These are phyloP conservation scores for Dissostichus mawsoni DNA, from an alignment of 2,113 vertebrate species.

Conservation along the genomic window DNA sequence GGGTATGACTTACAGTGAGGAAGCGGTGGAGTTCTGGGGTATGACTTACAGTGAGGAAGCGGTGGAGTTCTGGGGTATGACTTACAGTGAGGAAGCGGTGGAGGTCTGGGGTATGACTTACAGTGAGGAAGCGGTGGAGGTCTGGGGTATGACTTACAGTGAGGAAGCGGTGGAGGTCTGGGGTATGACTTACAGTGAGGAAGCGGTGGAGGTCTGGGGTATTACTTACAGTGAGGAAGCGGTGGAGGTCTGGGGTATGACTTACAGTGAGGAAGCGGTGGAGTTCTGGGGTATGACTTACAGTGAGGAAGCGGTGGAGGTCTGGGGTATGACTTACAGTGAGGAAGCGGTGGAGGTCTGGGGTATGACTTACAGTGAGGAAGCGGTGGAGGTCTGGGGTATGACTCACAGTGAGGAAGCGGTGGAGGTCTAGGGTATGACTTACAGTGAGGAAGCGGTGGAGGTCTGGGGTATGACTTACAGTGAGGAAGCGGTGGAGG, in stretches of 20 bases:
- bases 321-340: conserved; percentile 80
- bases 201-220: neutral
- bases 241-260: neutral
- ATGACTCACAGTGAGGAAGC: conserved; percentile 88
- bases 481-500: too few relatives aligned
- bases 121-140: too few relatives aligned
- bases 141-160: conserved; percentile 80
- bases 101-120: conserved; percentile 90
- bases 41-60: conserved; percentile 95
- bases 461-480: conserved; percentile 71
- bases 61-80: conserved; percentile 95
- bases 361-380: conserved; percentile 83
- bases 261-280: too few relatives aligned
- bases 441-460: too few relatives aligned
- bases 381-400: neutral
- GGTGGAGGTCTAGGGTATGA: neutral
- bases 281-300: conserved; percentile 71
- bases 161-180: neutral
- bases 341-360: neutral
- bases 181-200: conserved; percentile 83
- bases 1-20: too few relatives aligned
- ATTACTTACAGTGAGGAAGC: conserved; percentile 88
- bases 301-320: too few relatives aligned
- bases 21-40: conserved; percentile 96
- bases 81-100: conserved; percentile 96